phyloP scores from a whole-genome alignment of 2,113 vertebrate species.

The Stegastes partitus region DNA sequence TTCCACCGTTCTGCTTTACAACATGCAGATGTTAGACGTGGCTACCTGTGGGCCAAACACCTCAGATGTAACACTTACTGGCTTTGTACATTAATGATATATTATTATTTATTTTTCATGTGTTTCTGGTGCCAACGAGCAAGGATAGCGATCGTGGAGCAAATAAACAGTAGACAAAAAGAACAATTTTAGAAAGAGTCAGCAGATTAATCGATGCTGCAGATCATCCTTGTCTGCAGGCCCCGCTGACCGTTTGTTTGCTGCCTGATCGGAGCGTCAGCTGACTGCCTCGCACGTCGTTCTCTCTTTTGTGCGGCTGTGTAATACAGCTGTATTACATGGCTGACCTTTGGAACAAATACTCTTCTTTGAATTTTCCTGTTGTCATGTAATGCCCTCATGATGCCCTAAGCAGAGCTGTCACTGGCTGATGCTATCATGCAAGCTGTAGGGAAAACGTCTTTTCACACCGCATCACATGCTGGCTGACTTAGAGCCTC shows the following conservation, averaged over 20 bases:
- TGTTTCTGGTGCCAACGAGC: too few relatives aligned
- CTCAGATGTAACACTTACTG: too few relatives aligned
- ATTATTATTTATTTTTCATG: too few relatives aligned
- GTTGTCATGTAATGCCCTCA: constrained; percentile 31
- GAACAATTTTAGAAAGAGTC: too few relatives aligned
- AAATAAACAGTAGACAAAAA: too few relatives aligned
- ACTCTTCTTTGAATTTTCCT: constrained; percentile 19
- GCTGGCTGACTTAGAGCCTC: constrained; percentile 9
- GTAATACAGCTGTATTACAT: constrained; percentile 26
- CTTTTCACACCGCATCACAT: constrained; percentile 33
- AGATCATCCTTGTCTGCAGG: background rate
- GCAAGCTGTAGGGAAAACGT: constrained; percentile 10
- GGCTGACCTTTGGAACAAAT: constrained; percentile 25
- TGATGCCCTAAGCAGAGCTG: constrained; percentile 41
- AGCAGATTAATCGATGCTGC: background rate
- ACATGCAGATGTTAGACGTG: too few relatives aligned
- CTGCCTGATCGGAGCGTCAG: background rate
- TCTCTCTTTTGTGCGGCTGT: background rate
- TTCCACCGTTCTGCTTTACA: too few relatives aligned
- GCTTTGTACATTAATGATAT: too few relatives aligned
- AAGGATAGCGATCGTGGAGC: too few relatives aligned
- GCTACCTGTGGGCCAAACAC: too few relatives aligned
- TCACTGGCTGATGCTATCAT: constrained; percentile 37
- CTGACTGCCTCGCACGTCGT: background rate
- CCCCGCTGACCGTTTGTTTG: background rate